Percentiles rank a stretch among this genome's conserved stretches.
Evolutionary conservation across 2,113 vertebrate species (phyloP).

Genomic region (Sorex araneus): DNA sequence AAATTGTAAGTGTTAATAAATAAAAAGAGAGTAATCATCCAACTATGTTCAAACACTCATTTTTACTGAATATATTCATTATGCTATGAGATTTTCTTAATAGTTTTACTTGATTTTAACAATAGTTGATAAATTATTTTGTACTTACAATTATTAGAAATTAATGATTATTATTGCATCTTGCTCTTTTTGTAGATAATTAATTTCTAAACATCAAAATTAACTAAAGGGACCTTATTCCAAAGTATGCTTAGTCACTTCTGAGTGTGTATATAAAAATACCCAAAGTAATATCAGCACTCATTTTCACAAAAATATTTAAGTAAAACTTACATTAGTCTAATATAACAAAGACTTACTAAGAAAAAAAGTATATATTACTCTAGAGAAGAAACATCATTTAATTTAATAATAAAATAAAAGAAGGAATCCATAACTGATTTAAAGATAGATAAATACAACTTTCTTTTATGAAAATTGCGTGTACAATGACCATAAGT

Average conservation of each 20-base stretch:
- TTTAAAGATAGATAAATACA: neutral
- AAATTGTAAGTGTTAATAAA: no score
- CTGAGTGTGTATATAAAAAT: neutral
- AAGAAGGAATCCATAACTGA: neutral
- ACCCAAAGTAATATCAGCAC: neutral
- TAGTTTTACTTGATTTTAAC: neutral
- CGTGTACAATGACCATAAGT: neutral
- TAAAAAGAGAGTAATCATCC: no score
- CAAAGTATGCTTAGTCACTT: neutral
- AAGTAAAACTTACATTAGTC: neutral
- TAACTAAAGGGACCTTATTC: neutral
- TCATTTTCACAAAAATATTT: slow-evolving; percentile 39
- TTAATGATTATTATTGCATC: neutral
- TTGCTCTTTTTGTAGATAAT: neutral
- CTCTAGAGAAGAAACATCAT: neutral
- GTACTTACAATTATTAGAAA: neutral
- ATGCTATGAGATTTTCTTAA: no score
- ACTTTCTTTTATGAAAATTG: neutral
- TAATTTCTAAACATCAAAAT: neutral
- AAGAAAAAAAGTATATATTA: neutral
- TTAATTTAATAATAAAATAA: neutral
- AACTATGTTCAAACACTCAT: no score
- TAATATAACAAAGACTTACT: neutral
- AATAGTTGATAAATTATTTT: neutral
- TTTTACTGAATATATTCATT: no score